Evolutionary conservation across 2,113 vertebrate species (phyloP).

Genomic region (Meleagris gallopavo): DNA sequence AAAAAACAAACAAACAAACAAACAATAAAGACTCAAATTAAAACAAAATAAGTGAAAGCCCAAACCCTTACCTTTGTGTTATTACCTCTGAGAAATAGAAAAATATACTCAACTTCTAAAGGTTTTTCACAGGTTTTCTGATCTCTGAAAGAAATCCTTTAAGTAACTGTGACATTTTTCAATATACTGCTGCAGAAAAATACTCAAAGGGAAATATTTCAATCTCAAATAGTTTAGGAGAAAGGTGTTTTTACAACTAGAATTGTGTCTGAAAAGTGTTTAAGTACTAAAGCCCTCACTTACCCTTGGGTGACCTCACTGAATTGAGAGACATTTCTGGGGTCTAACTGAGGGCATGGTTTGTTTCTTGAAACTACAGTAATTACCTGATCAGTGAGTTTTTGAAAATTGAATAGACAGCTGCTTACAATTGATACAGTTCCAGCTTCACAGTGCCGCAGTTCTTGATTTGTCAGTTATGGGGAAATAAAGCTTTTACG

Average conservation of each 20-base stretch:
- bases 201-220: not conserved
- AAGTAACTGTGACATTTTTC: not conserved
- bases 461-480: not conserved
- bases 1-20: not conserved
- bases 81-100: not conserved
- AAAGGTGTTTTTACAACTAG: not conserved
- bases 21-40: not conserved
- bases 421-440: not conserved
- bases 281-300: not conserved
- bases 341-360: not conserved
- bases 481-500: conserved; percentile 4
- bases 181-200: not conserved
- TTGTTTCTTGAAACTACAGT: not conserved
- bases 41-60: not conserved
- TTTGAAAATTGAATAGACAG: conserved; percentile 34
- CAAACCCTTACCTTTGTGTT: not conserved
- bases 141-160: not conserved
- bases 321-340: not conserved
- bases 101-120: not conserved
- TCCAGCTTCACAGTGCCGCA: not conserved
- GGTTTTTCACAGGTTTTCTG: not conserved
- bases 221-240: not conserved
- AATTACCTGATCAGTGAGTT: conserved; percentile 1
- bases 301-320: not conserved
- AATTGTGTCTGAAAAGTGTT: not conserved